Evolutionary conservation across 1,140 invertebrate genomes (phyloP).

Genomic region (Macrobrachium rosenbergii): DNA sequence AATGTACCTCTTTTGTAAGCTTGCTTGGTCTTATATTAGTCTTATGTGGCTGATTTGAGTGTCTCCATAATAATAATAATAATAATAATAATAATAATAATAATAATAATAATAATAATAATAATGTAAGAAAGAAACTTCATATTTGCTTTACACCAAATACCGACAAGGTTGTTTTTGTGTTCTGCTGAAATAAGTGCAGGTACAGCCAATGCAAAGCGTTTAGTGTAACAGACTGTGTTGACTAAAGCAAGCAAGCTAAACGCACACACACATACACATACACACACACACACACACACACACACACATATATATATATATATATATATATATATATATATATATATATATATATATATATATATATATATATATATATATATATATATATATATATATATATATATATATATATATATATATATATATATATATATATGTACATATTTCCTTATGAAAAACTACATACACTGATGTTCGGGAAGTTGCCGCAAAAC

Average conservation of each 20-base stretch:
- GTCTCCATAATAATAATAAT: background rate
- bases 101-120: background rate
- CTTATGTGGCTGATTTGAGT: too few relatives aligned
- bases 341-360: conserved; percentile 16
- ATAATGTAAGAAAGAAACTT: too few relatives aligned
- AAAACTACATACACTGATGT: too few relatives aligned
- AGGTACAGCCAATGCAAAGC: too few relatives aligned
- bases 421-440: conserved; percentile 19
- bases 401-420: conserved; percentile 7
- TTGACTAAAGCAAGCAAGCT: too few relatives aligned
- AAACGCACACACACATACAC: background rate
- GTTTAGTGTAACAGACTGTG: background rate
- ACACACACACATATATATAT: conserved; percentile 1
- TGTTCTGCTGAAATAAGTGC: too few relatives aligned
- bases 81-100: background rate
- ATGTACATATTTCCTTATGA: background rate
- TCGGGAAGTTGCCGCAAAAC: too few relatives aligned
- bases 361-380: conserved; percentile 22
- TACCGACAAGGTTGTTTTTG: too few relatives aligned
- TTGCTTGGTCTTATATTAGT: too few relatives aligned
- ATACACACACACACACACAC: background rate
- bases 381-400: conserved; percentile 13
- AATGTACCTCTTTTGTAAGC: too few relatives aligned
- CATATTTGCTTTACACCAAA: too few relatives aligned
- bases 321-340: conserved; percentile 6